Conservation (phyloP, 2,888 invertebrate species). For the Prionchulus punctatus region DNA sequence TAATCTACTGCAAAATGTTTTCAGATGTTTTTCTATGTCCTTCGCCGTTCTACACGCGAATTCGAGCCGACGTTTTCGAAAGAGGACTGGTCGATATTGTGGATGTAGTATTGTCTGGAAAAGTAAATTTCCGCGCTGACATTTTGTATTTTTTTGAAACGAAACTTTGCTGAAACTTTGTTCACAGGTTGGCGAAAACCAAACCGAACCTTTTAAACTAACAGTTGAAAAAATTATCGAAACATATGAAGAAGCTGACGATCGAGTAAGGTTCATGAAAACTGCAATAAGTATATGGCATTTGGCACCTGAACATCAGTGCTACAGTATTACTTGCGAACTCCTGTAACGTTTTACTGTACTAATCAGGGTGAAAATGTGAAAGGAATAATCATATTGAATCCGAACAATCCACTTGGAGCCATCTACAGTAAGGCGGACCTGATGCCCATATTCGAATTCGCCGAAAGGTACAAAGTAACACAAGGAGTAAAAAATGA, state of each 20-base stretch:
- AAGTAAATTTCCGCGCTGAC: no score
- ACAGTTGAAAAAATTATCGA: not conserved
- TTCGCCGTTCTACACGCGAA: conserved; percentile 23
- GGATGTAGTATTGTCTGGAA: not conserved
- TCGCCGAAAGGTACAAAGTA: conserved; percentile 22
- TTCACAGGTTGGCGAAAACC: no score
- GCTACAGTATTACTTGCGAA: no score
- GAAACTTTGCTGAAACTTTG: no score
- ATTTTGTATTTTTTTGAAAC: no score
- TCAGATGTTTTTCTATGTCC: conserved; percentile 25
- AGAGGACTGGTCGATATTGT: conserved; percentile 17
- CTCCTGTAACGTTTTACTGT: not conserved
- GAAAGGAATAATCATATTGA: conserved; percentile 23
- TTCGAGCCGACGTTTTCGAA: conserved; percentile 22
- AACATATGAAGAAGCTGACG: not conserved
- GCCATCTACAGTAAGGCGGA: conserved; percentile 20
- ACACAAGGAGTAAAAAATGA: not conserved
- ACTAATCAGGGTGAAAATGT: conserved; percentile 21
- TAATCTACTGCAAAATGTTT: conserved; percentile 11
- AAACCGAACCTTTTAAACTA: not conserved
- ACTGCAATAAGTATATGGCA: no score
- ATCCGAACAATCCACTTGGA: conserved; percentile 30
- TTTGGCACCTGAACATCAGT: not conserved
- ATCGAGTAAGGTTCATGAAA: not conserved
- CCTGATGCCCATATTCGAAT: conserved; percentile 22